These are phyloP conservation scores for Dendrocopos noguchii DNA, from an alignment of 2,113 vertebrate species.

Conservation along the genomic window DNA sequence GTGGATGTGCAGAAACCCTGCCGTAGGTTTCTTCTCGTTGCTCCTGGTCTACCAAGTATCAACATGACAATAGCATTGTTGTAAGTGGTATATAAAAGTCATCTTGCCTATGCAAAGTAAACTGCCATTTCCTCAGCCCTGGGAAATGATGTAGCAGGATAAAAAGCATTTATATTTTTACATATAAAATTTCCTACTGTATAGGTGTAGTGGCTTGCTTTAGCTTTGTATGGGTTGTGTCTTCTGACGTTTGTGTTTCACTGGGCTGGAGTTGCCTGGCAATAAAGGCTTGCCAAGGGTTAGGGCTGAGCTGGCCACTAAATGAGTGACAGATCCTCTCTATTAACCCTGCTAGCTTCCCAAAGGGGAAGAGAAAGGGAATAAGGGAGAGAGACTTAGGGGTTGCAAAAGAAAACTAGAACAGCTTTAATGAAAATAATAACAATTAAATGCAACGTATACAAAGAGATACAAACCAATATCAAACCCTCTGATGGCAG, in stretches of 20 bases:
- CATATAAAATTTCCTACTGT: background rate
- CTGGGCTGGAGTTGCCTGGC: background rate
- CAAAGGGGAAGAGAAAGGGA: too few relatives aligned
- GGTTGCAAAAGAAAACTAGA: too few relatives aligned
- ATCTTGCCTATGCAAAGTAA: background rate
- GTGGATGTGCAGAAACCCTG: slow-evolving; percentile 3
- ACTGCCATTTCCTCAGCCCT: background rate
- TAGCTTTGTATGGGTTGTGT: too few relatives aligned
- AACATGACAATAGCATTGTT: background rate
- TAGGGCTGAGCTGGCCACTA: too few relatives aligned
- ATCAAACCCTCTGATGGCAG: too few relatives aligned
- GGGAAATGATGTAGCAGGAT: background rate
- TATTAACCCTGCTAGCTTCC: too few relatives aligned
- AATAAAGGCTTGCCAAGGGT: background rate
- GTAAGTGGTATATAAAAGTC: background rate
- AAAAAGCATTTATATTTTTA: background rate
- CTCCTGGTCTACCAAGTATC: background rate
- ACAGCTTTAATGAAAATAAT: too few relatives aligned
- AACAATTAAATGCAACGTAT: too few relatives aligned
- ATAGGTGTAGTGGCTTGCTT: background rate
- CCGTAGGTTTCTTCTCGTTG: slow-evolving; percentile 5
- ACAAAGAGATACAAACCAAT: too few relatives aligned
- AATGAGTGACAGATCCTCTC: too few relatives aligned
- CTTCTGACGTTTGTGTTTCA: background rate
- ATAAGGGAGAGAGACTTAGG: too few relatives aligned